These are phyloP conservation scores for Adineta ricciae DNA, from an alignment of 2,888 invertebrate genomes.

Conservation along the genomic window DNA sequence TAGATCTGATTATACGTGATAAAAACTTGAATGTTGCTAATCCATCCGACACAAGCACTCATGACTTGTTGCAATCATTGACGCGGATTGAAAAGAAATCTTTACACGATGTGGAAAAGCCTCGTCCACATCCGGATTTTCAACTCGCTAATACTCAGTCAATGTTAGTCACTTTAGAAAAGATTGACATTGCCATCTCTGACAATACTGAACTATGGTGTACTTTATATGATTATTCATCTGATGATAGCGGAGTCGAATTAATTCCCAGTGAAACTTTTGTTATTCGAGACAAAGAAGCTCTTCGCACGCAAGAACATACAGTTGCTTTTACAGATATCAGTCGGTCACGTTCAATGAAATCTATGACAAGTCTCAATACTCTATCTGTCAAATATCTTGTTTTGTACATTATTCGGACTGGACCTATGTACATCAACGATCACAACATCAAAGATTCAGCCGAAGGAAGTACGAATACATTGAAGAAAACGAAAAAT, in stretches of 20 bases:
- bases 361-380: neutral
- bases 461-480: neutral
- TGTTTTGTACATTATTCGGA: neutral
- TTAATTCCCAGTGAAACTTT: slow-evolving; percentile 18
- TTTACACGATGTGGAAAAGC: slow-evolving; percentile 17
- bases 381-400: neutral
- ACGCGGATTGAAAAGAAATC: neutral
- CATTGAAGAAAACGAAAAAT: neutral
- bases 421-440: neutral
- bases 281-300: slow-evolving; percentile 20
- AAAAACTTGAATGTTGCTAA: neutral
- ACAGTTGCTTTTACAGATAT: slow-evolving; percentile 20
- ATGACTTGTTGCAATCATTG: neutral
- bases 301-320: neutral
- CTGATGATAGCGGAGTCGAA: neutral
- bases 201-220: slow-evolving; percentile 18
- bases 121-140: slow-evolving; percentile 11
- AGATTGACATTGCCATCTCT: neutral
- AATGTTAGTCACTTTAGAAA: slow-evolving; percentile 10
- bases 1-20: slow-evolving; percentile 11
- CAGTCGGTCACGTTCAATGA: neutral
- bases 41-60: slow-evolving; percentile 18
- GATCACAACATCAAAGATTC: neutral
- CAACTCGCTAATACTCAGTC: neutral
- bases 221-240: slow-evolving; percentile 11